A percentile compares a stretch with the other conserved stretches of the same genome.
phyloP scores from a whole-genome alignment of 2,113 vertebrate genomes.

The Eolophus roseicapilla region DNA sequence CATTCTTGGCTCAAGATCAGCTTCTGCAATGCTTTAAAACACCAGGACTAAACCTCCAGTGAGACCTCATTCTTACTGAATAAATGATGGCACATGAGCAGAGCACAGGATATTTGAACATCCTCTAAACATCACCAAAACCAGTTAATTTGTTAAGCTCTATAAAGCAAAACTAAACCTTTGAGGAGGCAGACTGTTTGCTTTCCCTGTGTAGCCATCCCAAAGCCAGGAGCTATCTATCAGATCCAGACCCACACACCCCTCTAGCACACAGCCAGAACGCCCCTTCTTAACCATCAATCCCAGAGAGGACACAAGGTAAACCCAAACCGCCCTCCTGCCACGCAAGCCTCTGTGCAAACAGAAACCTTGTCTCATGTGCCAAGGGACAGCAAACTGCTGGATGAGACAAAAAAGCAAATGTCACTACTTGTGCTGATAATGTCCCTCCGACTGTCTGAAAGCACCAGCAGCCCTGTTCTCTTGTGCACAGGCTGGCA shows the following conservation, averaged over 20 bases:
- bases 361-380: not conserved
- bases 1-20: not conserved
- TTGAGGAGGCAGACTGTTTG: not conserved
- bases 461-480: not conserved
- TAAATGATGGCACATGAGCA: not conserved
- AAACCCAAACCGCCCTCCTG: not conserved
- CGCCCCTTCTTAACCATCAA: accelerated
- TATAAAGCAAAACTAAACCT: not conserved
- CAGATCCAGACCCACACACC: not conserved
- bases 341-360: not conserved
- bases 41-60: not conserved
- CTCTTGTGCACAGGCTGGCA: not conserved
- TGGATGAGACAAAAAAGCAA: not conserved
- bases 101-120: not conserved
- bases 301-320: not conserved
- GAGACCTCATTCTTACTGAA: not conserved
- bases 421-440: not conserved
- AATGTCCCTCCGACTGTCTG: accelerated
- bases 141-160: not conserved
- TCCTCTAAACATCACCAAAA: not conserved
- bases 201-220: not conserved
- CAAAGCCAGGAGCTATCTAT: not conserved
- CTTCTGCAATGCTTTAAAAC: not conserved
- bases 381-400: not conserved
- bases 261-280: not conserved